These are phyloP conservation scores for Andrena praecox DNA, from an alignment of 2,888 invertebrate genomes.

Conservation along the genomic window DNA sequence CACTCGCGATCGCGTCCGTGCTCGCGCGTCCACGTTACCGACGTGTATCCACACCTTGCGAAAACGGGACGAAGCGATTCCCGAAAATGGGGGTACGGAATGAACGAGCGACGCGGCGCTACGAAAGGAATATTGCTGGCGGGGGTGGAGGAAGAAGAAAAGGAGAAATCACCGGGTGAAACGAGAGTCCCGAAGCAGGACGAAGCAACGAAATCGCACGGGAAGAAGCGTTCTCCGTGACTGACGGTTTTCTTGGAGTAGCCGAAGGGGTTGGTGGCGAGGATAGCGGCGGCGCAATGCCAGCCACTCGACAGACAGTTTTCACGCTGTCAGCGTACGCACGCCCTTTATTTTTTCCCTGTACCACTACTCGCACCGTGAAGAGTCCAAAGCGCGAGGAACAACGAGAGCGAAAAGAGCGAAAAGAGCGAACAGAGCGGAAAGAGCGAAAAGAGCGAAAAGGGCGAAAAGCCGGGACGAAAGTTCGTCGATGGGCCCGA, in stretches of 20 bases:
- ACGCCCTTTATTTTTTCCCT: conserved; percentile 5
- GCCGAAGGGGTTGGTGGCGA: conserved; percentile 31
- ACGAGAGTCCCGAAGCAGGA: not conserved
- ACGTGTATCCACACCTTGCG: conserved; percentile 36
- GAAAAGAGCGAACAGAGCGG: no score
- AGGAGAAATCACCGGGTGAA: no score
- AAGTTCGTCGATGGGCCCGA: conserved; percentile 63
- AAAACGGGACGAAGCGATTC: conserved; percentile 17
- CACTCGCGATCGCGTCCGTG: conserved; percentile 25
- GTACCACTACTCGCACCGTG: not conserved
- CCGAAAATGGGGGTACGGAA: not conserved
- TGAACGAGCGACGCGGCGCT: not conserved
- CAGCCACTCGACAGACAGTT: conserved; percentile 57
- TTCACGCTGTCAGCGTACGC: conserved; percentile 54
- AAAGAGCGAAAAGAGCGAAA: conserved; percentile 8
- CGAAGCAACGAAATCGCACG: not conserved
- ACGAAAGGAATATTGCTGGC: not conserved
- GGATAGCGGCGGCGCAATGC: conserved; percentile 64
- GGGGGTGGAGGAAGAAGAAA: no score
- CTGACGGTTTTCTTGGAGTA: conserved; percentile 27
- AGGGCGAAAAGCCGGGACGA: conserved; percentile 52
- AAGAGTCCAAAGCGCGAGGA: not conserved
- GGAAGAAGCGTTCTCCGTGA: conserved; percentile 1
- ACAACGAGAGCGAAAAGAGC: conserved; percentile 2
- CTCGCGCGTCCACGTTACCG: conserved; percentile 32